These are phyloP conservation scores for Graphium colonna DNA, from an alignment of 2,888 invertebrate species.

Conservation along the genomic window DNA sequence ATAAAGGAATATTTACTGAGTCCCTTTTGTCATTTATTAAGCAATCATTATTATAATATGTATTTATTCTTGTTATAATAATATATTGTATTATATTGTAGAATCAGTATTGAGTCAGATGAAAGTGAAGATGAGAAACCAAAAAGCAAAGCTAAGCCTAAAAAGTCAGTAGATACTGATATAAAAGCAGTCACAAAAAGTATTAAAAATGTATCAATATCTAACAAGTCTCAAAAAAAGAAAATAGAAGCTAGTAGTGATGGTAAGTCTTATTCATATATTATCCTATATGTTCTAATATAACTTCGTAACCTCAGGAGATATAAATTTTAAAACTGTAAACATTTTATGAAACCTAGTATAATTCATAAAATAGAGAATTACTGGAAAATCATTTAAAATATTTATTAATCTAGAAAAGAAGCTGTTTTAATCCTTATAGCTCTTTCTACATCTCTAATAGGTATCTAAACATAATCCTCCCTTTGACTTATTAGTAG, in stretches of 20 bases:
- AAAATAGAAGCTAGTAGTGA: constrained; percentile 56
- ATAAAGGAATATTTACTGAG: not conserved
- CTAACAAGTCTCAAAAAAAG: constrained; percentile 75
- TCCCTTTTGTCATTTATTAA: not conserved
- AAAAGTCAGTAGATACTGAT: constrained; percentile 71
- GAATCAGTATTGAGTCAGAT: constrained; percentile 62
- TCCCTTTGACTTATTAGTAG: no score
- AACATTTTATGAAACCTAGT: no score
- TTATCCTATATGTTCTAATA: not conserved
- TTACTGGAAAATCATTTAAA: no score
- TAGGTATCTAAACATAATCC: no score
- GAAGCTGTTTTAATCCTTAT: no score
- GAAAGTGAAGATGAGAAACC: constrained; percentile 73
- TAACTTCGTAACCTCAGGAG: no score
- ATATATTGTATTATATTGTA: constrained; percentile 31
- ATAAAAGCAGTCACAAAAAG: constrained; percentile 77
- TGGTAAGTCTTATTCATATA: constrained; percentile 39
- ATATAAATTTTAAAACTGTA: no score
- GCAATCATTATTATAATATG: no score
- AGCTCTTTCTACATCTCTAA: no score
- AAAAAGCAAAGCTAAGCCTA: constrained; percentile 69
- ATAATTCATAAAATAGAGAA: no score
- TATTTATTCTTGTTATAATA: not conserved
- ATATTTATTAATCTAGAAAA: no score
- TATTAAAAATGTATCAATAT: constrained; percentile 80